Conservation (phyloP, 2,113 vertebrate species). For the Choloepus hoffmanni region DNA sequence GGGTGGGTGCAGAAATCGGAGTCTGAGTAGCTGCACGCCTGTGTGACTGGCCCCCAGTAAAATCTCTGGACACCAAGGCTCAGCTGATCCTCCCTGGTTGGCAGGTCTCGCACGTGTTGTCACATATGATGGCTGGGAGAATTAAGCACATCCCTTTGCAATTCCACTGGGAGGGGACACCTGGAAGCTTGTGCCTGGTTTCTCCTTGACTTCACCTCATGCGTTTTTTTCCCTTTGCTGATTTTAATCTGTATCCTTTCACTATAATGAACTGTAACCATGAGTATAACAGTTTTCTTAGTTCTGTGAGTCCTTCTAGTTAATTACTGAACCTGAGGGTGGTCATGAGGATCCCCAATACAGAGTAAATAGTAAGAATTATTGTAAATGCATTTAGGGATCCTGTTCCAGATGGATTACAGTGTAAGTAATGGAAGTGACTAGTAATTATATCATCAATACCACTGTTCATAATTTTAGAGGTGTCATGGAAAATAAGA, state of each 20-base stretch:
- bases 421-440: not conserved
- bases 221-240: not conserved
- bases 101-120: not conserved
- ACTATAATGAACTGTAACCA: not conserved
- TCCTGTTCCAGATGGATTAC: not conserved
- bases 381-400: not conserved
- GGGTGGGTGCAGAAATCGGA: not conserved
- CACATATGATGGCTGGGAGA: not conserved
- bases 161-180: not conserved
- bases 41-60: accelerated
- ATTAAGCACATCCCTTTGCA: not conserved
- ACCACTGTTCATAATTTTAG: not conserved
- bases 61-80: not conserved
- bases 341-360: not conserved
- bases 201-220: not conserved
- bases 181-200: not conserved
- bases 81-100: not conserved
- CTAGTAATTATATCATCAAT: not conserved
- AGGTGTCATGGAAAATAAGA: not conserved
- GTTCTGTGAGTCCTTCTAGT: not conserved
- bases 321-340: not conserved
- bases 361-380: not conserved
- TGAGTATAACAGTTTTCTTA: not conserved
- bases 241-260: not conserved
- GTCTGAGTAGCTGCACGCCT: not conserved